Percentiles rank a stretch among this genome's conserved stretches.
phyloP scores from a whole-genome alignment of 2,113 vertebrate genomes.

The Sylvietta virens region DNA sequence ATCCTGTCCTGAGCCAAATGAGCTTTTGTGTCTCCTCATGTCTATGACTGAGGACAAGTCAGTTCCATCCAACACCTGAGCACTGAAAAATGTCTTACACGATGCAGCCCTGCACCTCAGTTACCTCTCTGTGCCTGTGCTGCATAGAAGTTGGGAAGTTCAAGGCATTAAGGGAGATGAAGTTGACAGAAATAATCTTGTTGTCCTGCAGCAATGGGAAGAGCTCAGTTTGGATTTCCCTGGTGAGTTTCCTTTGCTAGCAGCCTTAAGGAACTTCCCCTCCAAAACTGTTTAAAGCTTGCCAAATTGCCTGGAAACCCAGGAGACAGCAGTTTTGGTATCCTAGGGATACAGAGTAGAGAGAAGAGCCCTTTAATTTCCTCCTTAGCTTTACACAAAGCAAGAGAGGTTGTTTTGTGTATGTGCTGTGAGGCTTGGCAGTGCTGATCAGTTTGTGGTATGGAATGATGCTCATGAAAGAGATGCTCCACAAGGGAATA shows the following conservation, averaged over 20 bases:
- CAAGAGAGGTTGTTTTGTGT: background rate
- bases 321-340: background rate
- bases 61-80: background rate
- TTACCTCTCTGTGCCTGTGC: background rate
- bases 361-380: background rate
- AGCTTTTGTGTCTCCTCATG: background rate
- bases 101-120: accelerated
- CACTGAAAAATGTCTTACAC: background rate
- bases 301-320: background rate
- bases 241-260: background rate
- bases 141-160: background rate
- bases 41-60: background rate
- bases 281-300: background rate
- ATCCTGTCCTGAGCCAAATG: background rate
- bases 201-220: background rate
- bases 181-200: background rate
- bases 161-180: background rate
- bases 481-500: background rate
- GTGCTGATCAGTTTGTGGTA: background rate
- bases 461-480: background rate
- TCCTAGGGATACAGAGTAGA: background rate
- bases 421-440: background rate
- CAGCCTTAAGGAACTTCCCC: background rate
- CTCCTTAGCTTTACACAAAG: background rate
- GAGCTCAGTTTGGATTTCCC: background rate